Percentiles rank a stretch among this genome's conserved stretches.
Evolutionary conservation across 1,140 invertebrate genomes (phyloP).

Genomic region (Halesus radiatus): DNA sequence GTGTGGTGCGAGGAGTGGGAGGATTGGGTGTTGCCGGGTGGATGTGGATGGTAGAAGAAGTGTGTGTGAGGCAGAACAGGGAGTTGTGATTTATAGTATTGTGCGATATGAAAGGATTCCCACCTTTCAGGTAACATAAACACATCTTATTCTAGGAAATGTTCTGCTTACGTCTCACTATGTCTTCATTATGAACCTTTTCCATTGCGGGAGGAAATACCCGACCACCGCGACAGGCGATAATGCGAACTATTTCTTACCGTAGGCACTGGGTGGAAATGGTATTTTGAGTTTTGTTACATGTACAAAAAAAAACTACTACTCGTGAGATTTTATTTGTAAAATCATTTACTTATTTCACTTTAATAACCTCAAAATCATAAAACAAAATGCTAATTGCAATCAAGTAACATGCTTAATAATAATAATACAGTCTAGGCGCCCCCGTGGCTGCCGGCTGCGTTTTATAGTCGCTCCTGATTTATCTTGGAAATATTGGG

Average conservation of each 20-base stretch:
- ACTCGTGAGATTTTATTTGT: too few species aligned
- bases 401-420: too few species aligned
- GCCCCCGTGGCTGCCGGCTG: too few species aligned
- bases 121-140: slow-evolving; percentile 21
- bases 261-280: too few species aligned
- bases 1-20: not conserved
- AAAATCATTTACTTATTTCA: too few species aligned
- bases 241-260: not conserved
- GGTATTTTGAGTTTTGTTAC: too few species aligned
- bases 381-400: too few species aligned
- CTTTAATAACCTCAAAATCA: too few species aligned
- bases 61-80: not conserved
- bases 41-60: not conserved
- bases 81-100: slow-evolving; percentile 22
- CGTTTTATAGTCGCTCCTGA: too few species aligned
- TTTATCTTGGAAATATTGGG: too few species aligned
- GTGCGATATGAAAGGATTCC: slow-evolving; percentile 23
- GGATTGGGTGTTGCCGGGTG: not conserved
- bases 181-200: slow-evolving; percentile 9
- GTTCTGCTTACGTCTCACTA: not conserved
- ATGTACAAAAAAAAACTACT: too few species aligned
- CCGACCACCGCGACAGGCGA: not conserved
- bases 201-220: not conserved
- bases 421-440: too few species aligned
- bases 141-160: slow-evolving; percentile 10